These are phyloP conservation scores for Spilosoma lubricipeda DNA, from an alignment of 2,888 invertebrate genomes.

Conservation along the genomic window DNA sequence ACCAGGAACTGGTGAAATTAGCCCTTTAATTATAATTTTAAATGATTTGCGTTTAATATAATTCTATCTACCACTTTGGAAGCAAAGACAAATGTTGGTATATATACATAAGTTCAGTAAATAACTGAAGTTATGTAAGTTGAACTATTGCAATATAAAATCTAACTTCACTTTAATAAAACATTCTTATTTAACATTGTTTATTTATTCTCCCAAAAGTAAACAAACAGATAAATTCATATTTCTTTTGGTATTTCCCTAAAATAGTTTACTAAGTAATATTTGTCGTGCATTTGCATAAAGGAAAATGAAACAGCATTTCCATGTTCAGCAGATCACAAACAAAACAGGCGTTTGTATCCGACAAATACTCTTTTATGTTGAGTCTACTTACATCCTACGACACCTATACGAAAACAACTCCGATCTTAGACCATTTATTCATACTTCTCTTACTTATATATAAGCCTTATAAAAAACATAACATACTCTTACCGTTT, in stretches of 20 bases:
- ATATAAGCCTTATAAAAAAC: no score
- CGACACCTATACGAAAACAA: not conserved
- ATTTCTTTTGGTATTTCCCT: not conserved
- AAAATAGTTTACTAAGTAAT: conserved; percentile 16
- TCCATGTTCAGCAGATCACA: conserved; percentile 26
- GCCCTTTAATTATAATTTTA: no score
- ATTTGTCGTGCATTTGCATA: conserved; percentile 18
- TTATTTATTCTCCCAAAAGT: not conserved
- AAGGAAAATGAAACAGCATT: conserved; percentile 24
- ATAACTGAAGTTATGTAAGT: no score
- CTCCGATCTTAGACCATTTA: not conserved
- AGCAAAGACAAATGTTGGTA: no score
- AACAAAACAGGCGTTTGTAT: conserved; percentile 30
- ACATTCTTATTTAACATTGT: no score
- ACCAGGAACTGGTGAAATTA: no score
- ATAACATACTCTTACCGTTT: no score
- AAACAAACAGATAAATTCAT: conserved; percentile 9
- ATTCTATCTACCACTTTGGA: no score
- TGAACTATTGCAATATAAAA: not conserved
- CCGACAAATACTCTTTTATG: conserved; percentile 19
- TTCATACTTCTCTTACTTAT: no score
- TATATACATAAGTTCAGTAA: no score
- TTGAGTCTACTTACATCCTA: not conserved
- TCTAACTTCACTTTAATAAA: not conserved
- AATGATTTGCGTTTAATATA: no score